Conservation (phyloP, 2,888 invertebrate species). For the Nephrotoma appendiculata region DNA sequence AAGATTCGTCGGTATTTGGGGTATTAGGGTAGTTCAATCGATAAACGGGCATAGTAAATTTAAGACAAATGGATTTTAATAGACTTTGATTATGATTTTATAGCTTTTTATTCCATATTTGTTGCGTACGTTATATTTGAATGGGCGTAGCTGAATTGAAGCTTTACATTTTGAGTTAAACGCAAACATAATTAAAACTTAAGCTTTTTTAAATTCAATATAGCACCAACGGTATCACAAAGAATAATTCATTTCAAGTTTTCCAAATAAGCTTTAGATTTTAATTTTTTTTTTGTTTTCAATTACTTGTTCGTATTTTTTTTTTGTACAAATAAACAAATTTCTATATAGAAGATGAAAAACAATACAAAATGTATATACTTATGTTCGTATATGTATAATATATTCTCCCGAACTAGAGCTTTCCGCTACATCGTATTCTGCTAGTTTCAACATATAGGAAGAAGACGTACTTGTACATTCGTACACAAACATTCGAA, state of each 20-base stretch:
- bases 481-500: not conserved
- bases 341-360: not conserved
- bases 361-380: not conserved
- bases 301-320: too few relatives aligned
- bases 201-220: not conserved
- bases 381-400: too few relatives aligned
- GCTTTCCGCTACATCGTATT: not conserved
- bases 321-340: not conserved
- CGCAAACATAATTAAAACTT: not conserved
- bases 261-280: not conserved
- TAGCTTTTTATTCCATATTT: not conserved
- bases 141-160: not conserved
- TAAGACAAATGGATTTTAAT: not conserved
- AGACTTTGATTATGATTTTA: not conserved
- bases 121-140: not conserved
- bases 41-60: not conserved
- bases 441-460: not conserved
- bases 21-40: not conserved
- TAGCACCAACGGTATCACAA: not conserved
- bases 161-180: not conserved
- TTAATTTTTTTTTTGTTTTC: too few relatives aligned
- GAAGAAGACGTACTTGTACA: not conserved
- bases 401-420: not conserved
- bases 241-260: not conserved
- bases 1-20: not conserved